phyloP scores from a whole-genome alignment of 2,113 vertebrate genomes.

The Mesembrinibis cayennensis region DNA sequence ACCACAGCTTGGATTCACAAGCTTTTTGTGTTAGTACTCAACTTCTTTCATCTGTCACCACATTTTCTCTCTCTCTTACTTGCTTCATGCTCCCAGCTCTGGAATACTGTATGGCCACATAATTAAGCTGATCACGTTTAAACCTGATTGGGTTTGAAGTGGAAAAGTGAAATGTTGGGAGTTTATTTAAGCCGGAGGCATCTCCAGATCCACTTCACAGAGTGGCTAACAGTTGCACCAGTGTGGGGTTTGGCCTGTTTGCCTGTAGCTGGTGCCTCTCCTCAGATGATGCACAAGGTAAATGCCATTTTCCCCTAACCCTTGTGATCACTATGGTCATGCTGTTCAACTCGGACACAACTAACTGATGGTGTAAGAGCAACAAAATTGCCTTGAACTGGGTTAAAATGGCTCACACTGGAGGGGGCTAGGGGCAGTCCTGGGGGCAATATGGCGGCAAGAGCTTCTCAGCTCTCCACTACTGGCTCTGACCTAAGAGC shows the following conservation, averaged over 20 bases:
- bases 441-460: background rate
- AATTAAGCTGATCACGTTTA: background rate
- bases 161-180: background rate
- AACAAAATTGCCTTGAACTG: background rate
- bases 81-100: background rate
- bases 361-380: background rate
- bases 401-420: background rate
- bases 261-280: background rate
- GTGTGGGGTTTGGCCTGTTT: background rate
- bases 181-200: background rate
- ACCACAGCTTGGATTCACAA: background rate
- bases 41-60: background rate
- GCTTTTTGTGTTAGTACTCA: background rate
- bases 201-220: background rate
- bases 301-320: background rate
- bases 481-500: background rate
- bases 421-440: too few species aligned
- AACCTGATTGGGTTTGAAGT: background rate
- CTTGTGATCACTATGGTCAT: background rate
- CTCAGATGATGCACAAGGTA: background rate
- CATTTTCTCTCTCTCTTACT: background rate
- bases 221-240: background rate
- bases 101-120: background rate
- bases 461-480: background rate
- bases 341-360: background rate